These are phyloP conservation scores for Aegithalos caudatus DNA, from an alignment of 2,113 vertebrate genomes.

Conservation along the genomic window DNA sequence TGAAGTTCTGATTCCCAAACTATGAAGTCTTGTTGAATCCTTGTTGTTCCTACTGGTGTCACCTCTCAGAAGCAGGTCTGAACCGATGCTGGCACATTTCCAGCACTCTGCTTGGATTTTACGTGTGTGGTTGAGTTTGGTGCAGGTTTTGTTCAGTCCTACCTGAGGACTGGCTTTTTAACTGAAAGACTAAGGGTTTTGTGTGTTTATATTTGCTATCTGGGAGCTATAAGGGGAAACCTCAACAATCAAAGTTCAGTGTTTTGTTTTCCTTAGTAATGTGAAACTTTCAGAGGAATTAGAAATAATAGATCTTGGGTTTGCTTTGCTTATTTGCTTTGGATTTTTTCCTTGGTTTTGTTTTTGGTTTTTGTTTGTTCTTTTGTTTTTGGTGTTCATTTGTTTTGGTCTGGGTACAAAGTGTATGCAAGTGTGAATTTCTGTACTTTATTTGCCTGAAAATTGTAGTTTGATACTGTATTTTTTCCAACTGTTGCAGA, in stretches of 20 bases:
- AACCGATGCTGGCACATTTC: background rate
- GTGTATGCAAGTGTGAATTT: rapidly evolving
- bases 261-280: background rate
- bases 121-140: background rate
- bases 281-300: background rate
- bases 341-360: rapidly evolving
- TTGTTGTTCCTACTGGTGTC: background rate
- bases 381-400: background rate
- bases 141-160: background rate
- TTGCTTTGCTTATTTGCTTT: background rate
- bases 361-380: background rate
- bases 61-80: background rate
- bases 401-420: background rate
- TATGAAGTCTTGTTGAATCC: background rate
- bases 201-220: background rate
- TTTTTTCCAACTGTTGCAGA: background rate
- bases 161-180: background rate
- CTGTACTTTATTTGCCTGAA: background rate
- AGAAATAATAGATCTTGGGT: background rate
- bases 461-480: background rate
- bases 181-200: background rate
- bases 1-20: background rate
- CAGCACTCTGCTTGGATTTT: background rate
- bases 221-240: background rate
- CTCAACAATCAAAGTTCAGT: background rate